Base-by-base conservation (phyloP, 1,140 invertebrate species). In the Bombus confusus region DNA sequence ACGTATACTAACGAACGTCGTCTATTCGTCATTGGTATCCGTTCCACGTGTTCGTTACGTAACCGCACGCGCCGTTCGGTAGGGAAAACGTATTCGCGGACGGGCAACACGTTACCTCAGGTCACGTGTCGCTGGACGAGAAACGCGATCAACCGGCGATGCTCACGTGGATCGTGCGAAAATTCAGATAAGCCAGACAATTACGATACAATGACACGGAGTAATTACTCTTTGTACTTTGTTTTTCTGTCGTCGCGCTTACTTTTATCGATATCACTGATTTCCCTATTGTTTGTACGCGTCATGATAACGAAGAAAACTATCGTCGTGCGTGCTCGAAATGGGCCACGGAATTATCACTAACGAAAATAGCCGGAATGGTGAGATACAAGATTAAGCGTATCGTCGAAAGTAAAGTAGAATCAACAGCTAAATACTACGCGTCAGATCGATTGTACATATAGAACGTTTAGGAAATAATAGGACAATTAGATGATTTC, bases 91-190 rank as follows among this genome's bases (percentile, higher is more conserved):
- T 83, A 83, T 86, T 83, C 75, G 78, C 66, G 76, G 74, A 47
- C 86, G 57, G 57, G 31, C 59, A 47, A 77, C 88, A 88, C 87
- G 87, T 89, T 88, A 88, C 43, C 75, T 37, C 77, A 37, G 80
- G 85, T 90, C 88, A 90, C 88, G 88, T 90, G 88, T 88, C 43
- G 41, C 9, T 28, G 37, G 59, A n/a, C 74, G 59, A 41, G 72
- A 69, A 71, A 57, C 86, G 59, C 77, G 77, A 59, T 25, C 76
- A 64, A 31, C 37, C 47, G 47, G 31, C 25, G 34, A 34, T 62
- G 75, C 85, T 86, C 88, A 78, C 87, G 88, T 90, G 84, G 85
- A 80, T 41, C 41, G 80, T 52, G 59, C 52, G 72, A 76, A 83
- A 89, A 79, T 84, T 86, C 78, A 52, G 86, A 78, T 85, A 85